phyloP scores from a whole-genome alignment of 2,113 vertebrate genomes.

The Trogon surrucura region DNA sequence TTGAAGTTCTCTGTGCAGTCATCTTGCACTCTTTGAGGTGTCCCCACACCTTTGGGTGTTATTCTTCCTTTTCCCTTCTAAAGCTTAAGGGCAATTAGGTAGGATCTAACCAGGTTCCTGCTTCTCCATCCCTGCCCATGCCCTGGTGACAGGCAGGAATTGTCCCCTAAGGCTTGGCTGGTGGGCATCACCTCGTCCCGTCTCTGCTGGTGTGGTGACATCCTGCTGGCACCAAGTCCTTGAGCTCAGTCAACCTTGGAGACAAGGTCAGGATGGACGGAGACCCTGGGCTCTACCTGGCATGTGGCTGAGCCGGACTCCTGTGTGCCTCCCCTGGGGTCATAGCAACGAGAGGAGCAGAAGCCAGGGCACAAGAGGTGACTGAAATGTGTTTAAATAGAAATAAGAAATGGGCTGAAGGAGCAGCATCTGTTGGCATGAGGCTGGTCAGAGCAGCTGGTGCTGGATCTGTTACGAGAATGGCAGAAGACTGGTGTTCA shows the following conservation, averaged over 20 bases:
- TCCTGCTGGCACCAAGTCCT: not conserved
- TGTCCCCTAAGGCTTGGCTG: not conserved
- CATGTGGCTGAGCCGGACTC: accelerated
- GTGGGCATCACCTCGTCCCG: not conserved
- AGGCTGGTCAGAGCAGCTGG: not conserved
- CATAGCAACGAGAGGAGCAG: not conserved
- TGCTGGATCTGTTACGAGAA: not conserved
- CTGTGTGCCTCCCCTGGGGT: accelerated
- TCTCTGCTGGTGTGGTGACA: not conserved
- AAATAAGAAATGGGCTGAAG: not conserved
- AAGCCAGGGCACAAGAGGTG: not conserved
- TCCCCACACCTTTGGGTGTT: not conserved
- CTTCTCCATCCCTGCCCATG: not conserved
- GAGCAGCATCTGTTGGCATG: accelerated
- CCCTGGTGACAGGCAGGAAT: not conserved
- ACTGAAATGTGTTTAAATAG: not conserved
- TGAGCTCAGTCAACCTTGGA: not conserved
- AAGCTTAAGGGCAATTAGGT: not conserved
- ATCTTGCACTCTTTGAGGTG: not conserved
- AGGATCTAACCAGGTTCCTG: not conserved
- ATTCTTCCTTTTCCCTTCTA: not conserved
- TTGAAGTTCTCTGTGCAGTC: not conserved
- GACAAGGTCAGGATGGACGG: not conserved
- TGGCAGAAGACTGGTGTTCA: accelerated
- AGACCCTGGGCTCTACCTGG: not conserved